Conservation (phyloP, 2,797 vertebrate genomes). For the Emydoidea blandingii region DNA sequence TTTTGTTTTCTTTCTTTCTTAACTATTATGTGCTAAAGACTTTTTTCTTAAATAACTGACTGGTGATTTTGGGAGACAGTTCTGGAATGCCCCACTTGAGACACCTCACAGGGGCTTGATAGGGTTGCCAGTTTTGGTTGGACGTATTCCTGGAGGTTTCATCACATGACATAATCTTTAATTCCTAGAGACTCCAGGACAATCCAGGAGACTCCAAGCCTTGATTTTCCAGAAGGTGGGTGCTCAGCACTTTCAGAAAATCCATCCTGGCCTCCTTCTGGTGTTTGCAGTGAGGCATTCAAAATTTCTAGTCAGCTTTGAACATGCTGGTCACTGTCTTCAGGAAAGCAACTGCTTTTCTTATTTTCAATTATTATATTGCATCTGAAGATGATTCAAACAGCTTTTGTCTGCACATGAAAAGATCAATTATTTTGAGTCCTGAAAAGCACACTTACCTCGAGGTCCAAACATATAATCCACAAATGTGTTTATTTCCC, state of each 20-base stretch:
- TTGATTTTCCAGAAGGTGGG: neutral
- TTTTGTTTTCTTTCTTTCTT: neutral
- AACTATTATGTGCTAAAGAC: neutral
- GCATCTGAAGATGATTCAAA: neutral
- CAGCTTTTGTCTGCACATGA: neutral
- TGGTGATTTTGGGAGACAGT: neutral
- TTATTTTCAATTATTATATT: neutral
- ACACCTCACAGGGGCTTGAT: neutral
- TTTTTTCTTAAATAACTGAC: neutral
- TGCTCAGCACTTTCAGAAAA: neutral
- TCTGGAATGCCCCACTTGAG: neutral
- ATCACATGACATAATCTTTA: neutral
- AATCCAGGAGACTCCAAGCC: neutral
- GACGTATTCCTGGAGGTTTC: neutral
- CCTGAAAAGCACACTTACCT: constrained; percentile 79
- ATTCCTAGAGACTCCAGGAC: neutral
- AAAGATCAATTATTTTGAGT: neutral
- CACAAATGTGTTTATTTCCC: constrained; percentile 84
- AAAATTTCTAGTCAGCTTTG: neutral
- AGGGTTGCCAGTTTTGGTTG: neutral
- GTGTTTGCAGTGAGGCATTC: neutral
- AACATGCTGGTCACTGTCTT: neutral
- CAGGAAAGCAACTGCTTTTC: neutral
- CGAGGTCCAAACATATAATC: constrained; percentile 89
- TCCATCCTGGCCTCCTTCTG: neutral